Evolutionary conservation across 2,113 vertebrate species (phyloP), one percentile per base, ranked within the genome.

Genomic region (Clupea harengus): DNA sequence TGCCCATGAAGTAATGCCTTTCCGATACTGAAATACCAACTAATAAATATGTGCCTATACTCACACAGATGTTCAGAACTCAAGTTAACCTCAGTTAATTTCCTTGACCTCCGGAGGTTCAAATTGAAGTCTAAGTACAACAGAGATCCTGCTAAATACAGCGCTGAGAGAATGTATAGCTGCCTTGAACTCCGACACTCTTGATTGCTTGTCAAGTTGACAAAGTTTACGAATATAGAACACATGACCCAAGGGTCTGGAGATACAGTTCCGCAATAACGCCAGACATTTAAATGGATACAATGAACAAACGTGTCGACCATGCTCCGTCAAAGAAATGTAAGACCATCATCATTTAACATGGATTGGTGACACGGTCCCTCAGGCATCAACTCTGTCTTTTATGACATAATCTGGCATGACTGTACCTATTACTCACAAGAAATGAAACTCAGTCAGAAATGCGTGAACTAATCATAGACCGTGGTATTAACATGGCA

Each of bases 391-490:
- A 28, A 39, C 13, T 32, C 25, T 32, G 11, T 78, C 28, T 78
- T 39, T 32, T 44, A 32, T 78, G 72, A 39, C 72, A 78, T 78
- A 39, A 78, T 78, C 11, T 15, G 5, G 72, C 28, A 78, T 78
- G 32, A 15, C 32, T 44, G 72, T 39, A 15, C 28, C 25, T 78
- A 78, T 78, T 39, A 39, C 28, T 78, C 72, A 78, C 28, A 13
- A 78, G 28, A 78, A 17, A 78, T 78, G 10, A 3, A 78, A 78
- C 39, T 44, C 72, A 17, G 72, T 6, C 32, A 39, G 72, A 78
- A 78, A 78, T 78, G 32, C 39, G 17, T 78, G 9, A 67, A 67
- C n/a, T 67, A 78, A 78, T 78, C 72, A 78, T 78, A 72, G n/a
- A 25, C 64, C 64, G 10, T 72, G 64, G 64, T 25, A 72, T 72